phyloP scores from a whole-genome alignment of 2,888 invertebrate genomes.

The Cheilosia vernalis region DNA sequence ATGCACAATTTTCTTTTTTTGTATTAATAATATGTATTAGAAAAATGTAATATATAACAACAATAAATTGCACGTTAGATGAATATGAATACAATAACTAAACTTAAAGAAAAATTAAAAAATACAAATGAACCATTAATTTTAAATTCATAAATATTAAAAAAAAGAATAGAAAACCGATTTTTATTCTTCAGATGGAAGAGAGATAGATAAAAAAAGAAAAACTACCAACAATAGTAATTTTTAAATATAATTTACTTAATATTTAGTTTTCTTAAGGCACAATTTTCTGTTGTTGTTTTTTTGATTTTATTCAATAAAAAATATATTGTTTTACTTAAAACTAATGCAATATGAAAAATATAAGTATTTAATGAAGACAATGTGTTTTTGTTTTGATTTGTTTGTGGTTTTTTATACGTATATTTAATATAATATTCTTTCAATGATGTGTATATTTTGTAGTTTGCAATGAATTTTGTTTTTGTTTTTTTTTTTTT shows the following conservation, averaged over 20 bases:
- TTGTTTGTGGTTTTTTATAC: conserved; percentile 10
- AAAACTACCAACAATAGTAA: conserved; percentile 39
- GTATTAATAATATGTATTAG: conserved; percentile 32
- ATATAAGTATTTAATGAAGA: conserved; percentile 38
- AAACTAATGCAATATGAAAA: conserved; percentile 40
- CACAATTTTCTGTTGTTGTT: conserved; percentile 56
- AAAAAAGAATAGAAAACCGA: conserved; percentile 28
- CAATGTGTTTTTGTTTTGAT: conserved; percentile 39
- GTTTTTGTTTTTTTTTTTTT: conserved; percentile 17
- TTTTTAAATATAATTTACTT: conserved; percentile 46
- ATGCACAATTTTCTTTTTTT: conserved; percentile 53
- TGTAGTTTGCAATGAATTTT: conserved; percentile 34
- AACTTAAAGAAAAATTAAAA: conserved; percentile 30
- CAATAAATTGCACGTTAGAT: conserved; percentile 73
- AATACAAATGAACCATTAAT: conserved; percentile 60
- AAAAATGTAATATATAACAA: conserved; percentile 69
- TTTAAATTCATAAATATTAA: conserved; percentile 69
- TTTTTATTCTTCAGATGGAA: conserved; percentile 39
- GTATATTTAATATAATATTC: conserved; percentile 17
- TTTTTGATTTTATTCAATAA: conserved; percentile 26
- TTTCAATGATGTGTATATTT: conserved; percentile 30
- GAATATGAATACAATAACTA: conserved; percentile 54
- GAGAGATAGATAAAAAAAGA: conserved; percentile 8
- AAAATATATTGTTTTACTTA: conserved; percentile 37
- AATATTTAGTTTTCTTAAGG: conserved; percentile 60